Evolutionary conservation across 92 coral and sea anemone genomes (phyloP), one percentile per base, ranked within the genome.

Genomic region (Phenganax marumi): DNA sequence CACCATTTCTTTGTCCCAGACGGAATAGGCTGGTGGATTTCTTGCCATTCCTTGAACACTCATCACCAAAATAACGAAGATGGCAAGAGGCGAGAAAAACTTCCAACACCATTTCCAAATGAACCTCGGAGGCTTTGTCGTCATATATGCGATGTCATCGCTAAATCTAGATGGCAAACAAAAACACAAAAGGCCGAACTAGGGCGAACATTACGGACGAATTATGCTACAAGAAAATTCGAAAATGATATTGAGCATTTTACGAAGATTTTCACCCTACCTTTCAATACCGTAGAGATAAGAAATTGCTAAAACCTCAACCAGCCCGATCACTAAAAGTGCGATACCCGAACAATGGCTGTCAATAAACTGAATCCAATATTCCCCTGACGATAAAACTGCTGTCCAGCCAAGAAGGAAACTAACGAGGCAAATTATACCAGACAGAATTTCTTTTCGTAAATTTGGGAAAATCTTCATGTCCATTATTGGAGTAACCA

Each of bases 21-120:
- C 76, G 3, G 46, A 8, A 75, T 92, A 92, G 0, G 89, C 84
- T 19, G 96, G 91, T 48, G 89, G 77, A 0, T 21, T 60, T 63
- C 88, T 90, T 1, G 91, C 85, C 97, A 92, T 92, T 12, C 90
- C 89, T 79, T 88, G 91, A 24, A 95, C 91, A 66, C 94, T 92
- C 97, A 95, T 92, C 19, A 88, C 85, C 51, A 95, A 89, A 13
- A 95, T 97, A 47, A 86, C 87, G 53, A 95, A 80, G 66, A 95
- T 95, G 14, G 98, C 88, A 16, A 95, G 49, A 12, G 98, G 98
- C n/a, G 98, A 95, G 60, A 95, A 89, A 62, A 89, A 82, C 58
- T 95, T 95, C 98, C 98, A 95, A 70, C 98, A 95, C 98, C 98
- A 95, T 64, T 85, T 95, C 98, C 98, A 95, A 50, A 95, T 89